These are phyloP conservation scores for Melipona beecheii DNA, from an alignment of 2,888 invertebrate species.

Conservation along the genomic window DNA sequence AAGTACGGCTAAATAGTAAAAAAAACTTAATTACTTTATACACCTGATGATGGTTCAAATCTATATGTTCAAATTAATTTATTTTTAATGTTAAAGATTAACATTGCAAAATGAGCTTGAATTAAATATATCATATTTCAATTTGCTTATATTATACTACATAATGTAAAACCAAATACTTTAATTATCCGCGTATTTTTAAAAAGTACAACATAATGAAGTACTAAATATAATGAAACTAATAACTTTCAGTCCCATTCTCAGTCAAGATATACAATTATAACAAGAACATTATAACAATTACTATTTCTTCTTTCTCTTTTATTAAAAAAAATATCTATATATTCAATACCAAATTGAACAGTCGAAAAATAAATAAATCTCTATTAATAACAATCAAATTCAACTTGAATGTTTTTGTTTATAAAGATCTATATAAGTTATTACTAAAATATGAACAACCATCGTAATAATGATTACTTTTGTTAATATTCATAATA, in stretches of 20 bases:
- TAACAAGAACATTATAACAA: slow-evolving; percentile 56
- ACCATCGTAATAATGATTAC: slow-evolving; percentile 37
- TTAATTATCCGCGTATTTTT: slow-evolving; percentile 18
- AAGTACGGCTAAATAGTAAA: slow-evolving; percentile 52
- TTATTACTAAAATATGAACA: slow-evolving; percentile 60
- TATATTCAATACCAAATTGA: slow-evolving; percentile 51
- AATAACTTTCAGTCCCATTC: slow-evolving; percentile 42
- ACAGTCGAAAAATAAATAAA: slow-evolving; percentile 68
- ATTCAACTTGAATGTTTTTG: slow-evolving; percentile 59
- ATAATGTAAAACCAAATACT: slow-evolving; percentile 32
- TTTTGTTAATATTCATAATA: slow-evolving; percentile 31
- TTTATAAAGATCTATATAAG: slow-evolving; percentile 44
- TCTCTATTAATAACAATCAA: slow-evolving; percentile 67
- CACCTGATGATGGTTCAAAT: slow-evolving; percentile 13
- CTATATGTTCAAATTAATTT: slow-evolving; percentile 12
- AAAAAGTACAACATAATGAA: slow-evolving; percentile 30
- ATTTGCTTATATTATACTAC: slow-evolving; percentile 12
- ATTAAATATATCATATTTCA: slow-evolving; percentile 21
- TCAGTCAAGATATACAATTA: slow-evolving; percentile 56
- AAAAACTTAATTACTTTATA: slow-evolving; percentile 54
- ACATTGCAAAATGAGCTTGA: slow-evolving; percentile 13
- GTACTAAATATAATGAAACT: slow-evolving; percentile 44
- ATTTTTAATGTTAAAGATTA: slow-evolving; percentile 19
- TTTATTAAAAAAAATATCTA: slow-evolving; percentile 51
- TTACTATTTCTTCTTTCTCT: slow-evolving; percentile 28